phyloP scores from a whole-genome alignment of 1,140 invertebrate genomes.

The Trigoniulus corallinus region DNA sequence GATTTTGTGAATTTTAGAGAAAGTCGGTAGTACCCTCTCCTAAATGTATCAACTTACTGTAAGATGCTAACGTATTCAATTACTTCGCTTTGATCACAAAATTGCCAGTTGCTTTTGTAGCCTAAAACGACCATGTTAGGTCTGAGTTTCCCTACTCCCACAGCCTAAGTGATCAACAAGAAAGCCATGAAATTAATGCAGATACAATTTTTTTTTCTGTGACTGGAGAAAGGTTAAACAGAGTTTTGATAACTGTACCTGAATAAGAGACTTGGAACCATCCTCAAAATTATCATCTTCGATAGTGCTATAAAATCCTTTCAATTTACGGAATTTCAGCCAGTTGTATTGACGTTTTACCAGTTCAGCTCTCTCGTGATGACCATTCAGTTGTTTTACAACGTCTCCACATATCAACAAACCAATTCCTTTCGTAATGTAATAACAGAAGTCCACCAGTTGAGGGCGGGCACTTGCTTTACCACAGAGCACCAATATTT shows the following conservation, averaged over 20 bases:
- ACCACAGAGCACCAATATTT: slow-evolving; percentile 28
- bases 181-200: neutral
- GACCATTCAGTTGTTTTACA: slow-evolving; percentile 19
- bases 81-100: slow-evolving; percentile 15
- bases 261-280: slow-evolving; percentile 50
- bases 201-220: slow-evolving; percentile 1
- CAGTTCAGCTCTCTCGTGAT: slow-evolving; percentile 39
- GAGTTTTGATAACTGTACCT: slow-evolving; percentile 16
- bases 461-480: slow-evolving; percentile 24
- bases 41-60: slow-evolving; percentile 21
- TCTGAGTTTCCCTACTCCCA: slow-evolving; percentile 50
- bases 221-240: no score
- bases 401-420: slow-evolving; percentile 30
- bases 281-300: slow-evolving; percentile 58
- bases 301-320: slow-evolving; percentile 71
- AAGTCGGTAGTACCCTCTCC: no score
- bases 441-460: slow-evolving; percentile 28
- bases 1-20: no score
- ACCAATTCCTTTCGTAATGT: slow-evolving; percentile 27
- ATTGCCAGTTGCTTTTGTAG: slow-evolving; percentile 24
- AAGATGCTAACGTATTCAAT: slow-evolving; percentile 26
- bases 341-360: slow-evolving; percentile 31
- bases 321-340: slow-evolving; percentile 34
- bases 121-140: slow-evolving; percentile 64
- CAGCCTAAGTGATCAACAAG: slow-evolving; percentile 12